These are phyloP conservation scores for Phylloscopus whistleri DNA, from an alignment of 2,113 vertebrate genomes.

Conservation along the genomic window DNA sequence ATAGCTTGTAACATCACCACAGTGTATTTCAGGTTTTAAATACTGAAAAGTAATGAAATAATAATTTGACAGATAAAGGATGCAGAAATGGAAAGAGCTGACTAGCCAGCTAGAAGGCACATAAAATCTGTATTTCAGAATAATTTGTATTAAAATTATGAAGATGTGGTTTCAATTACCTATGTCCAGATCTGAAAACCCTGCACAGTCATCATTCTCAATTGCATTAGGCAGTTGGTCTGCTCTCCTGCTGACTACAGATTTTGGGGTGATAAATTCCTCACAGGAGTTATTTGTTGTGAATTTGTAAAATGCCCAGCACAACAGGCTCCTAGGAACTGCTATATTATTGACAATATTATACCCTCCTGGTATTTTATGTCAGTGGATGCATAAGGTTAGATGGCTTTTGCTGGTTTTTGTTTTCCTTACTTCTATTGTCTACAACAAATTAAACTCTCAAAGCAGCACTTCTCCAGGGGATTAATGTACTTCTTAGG, in stretches of 20 bases:
- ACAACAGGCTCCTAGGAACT: neutral
- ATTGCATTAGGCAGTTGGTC: neutral
- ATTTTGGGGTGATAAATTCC: neutral
- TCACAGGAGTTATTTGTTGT: neutral
- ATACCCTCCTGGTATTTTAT: neutral
- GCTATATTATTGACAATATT: neutral
- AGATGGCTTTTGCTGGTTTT: neutral
- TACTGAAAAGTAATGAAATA: neutral
- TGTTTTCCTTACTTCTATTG: neutral
- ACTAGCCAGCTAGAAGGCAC: neutral
- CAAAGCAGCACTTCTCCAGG: neutral
- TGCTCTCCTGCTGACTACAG: neutral
- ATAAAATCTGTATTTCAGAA: neutral
- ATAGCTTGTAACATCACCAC: neutral
- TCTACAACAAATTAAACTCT: slow-evolving; percentile 22
- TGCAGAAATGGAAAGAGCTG: neutral
- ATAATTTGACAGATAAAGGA: neutral
- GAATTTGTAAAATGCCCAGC: neutral
- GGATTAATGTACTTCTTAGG: slow-evolving; percentile 25
- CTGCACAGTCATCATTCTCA: neutral
- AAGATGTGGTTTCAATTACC: neutral
- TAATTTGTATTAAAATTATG: neutral
- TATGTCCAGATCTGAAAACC: neutral
- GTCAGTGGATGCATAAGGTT: neutral
- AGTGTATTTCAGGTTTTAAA: neutral